Evolutionary conservation across 2,113 vertebrate genomes (phyloP).

Genomic region (Macroglossus sobrinus): DNA sequence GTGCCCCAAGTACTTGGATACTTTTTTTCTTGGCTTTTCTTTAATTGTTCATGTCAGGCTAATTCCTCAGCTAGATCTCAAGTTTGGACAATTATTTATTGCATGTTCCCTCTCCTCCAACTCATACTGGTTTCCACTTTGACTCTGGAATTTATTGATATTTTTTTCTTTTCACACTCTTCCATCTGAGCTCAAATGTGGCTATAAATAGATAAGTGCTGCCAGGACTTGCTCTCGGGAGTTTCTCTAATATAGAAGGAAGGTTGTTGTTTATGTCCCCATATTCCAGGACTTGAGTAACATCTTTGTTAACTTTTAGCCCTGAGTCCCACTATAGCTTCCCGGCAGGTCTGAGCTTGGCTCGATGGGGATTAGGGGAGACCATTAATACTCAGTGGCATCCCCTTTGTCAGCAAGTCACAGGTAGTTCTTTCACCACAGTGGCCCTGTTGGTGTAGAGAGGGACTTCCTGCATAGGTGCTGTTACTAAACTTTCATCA

Average conservation of each 20-base stretch:
- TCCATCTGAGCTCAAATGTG: not conserved
- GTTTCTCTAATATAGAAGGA: not conserved
- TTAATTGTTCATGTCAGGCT: not conserved
- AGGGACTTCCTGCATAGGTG: not conserved
- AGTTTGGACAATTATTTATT: slow-evolving; percentile 28
- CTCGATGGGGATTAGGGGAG: not conserved
- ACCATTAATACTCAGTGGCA: not conserved
- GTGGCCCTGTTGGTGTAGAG: not conserved
- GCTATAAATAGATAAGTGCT: not conserved
- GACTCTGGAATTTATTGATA: not conserved
- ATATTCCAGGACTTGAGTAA: not conserved
- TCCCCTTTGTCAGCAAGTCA: not conserved
- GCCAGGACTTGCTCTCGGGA: not conserved
- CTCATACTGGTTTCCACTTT: slow-evolving; percentile 6
- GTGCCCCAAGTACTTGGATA: not conserved
- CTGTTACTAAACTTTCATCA: not conserved
- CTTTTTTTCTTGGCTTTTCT: not conserved
- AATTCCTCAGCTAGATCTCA: not conserved
- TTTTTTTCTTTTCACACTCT: not conserved
- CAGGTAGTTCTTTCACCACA: not conserved
- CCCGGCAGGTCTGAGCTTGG: not conserved
- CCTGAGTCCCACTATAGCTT: not conserved
- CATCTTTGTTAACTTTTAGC: not conserved
- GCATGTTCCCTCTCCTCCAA: not conserved
- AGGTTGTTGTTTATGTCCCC: not conserved